These are phyloP conservation scores for Tethya wilhelma DNA, from an alignment of 37 sponge, comb jelly and placozoan species.

Conservation along the genomic window DNA sequence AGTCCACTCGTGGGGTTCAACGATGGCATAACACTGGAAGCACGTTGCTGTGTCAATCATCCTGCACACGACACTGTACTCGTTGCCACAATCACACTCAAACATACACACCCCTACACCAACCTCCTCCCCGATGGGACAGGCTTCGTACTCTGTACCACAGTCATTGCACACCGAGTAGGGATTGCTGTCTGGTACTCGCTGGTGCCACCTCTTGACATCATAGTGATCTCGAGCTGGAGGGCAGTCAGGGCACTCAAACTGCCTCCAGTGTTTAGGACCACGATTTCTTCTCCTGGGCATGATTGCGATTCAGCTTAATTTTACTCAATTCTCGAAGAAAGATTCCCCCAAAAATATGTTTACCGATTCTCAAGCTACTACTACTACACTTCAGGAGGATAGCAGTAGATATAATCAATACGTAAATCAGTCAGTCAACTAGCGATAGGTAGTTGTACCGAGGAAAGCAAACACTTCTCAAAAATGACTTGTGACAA, in stretches of 20 bases:
- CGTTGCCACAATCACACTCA: background rate
- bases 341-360: too few species aligned
- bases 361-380: too few species aligned
- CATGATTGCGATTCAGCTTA: too few species aligned
- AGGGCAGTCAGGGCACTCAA: background rate
- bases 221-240: background rate
- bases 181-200: background rate
- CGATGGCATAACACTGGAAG: constrained; percentile 1
- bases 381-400: too few species aligned
- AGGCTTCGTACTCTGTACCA: background rate
- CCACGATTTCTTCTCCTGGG: background rate
- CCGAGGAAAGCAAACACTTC: too few species aligned
- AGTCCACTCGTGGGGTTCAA: background rate
- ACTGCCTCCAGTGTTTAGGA: constrained; percentile 3
- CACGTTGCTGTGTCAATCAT: constrained; percentile 32
- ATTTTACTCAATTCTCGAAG: too few species aligned
- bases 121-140: constrained; percentile 2
- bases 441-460: too few species aligned
- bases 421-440: too few species aligned
- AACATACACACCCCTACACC: constrained; percentile 29
- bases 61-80: constrained; percentile 2
- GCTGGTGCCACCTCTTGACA: background rate
- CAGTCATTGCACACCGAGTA: background rate
- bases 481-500: too few species aligned
- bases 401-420: too few species aligned